phyloP scores from a whole-genome alignment of 2,113 vertebrate species.

The Lycaon pictus region DNA sequence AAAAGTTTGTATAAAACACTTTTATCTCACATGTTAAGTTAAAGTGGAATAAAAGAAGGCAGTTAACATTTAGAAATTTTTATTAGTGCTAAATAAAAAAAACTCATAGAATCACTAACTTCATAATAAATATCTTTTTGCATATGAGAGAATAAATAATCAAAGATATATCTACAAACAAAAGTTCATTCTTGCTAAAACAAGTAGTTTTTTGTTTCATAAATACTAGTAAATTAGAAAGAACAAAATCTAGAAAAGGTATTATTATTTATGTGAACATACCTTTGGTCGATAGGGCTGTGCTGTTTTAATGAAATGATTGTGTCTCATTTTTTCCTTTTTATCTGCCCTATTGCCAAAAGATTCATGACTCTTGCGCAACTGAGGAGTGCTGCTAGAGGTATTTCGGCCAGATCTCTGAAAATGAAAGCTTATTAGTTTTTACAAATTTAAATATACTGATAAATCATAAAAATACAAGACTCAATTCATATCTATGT shows the following conservation, averaged over 20 bases:
- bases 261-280: conserved; percentile 48
- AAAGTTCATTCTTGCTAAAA: conserved; percentile 59
- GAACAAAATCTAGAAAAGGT: conserved; percentile 27
- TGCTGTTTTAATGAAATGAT: conserved; percentile 99
- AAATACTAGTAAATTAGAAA: conserved; percentile 45
- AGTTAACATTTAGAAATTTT: not conserved
- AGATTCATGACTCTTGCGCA: conserved; percentile 95
- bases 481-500: not conserved
- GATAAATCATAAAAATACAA: conserved; percentile 16
- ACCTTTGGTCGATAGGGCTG: conserved; percentile 99
- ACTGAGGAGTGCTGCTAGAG: conserved; percentile 91
- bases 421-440: conserved; percentile 63
- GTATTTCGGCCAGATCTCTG: conserved; percentile 95
- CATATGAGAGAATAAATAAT: not conserved
- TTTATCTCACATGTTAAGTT: not conserved
- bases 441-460: conserved; percentile 59
- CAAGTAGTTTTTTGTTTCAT: conserved; percentile 14
- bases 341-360: conserved; percentile 98
- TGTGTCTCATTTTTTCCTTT: conserved; percentile 98
- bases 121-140: not conserved
- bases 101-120: not conserved
- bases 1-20: not conserved
- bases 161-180: not conserved
- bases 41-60: conserved; percentile 42
- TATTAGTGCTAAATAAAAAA: conserved; percentile 36